Evolutionary conservation across 2,797 vertebrate genomes (phyloP), one percentile per base, ranked within the genome.

Genomic region (Pachyuromys duprasi): DNA sequence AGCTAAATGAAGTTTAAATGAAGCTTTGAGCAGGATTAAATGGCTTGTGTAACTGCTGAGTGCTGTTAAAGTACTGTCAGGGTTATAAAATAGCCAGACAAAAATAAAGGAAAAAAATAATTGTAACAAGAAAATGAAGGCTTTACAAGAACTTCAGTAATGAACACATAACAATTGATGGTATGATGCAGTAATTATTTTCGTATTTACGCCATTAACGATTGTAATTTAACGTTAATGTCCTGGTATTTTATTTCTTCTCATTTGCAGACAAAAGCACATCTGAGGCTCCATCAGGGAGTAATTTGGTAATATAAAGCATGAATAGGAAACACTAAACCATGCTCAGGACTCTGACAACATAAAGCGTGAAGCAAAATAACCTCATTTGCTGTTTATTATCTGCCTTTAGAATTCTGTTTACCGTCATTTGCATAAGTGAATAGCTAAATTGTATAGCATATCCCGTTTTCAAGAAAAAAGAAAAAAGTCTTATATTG

Each of bases 181-280:
- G 98, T 96, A 98, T 97, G 97, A 98, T 98, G 97, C 98, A 98
- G 98, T 98, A 98, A 98, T 98, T 98, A 98, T 98, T 98, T 98
- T 98, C 97, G 96, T 98, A 98, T 98, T 98, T 98, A 98, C 97
- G 93, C 97, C 98, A 86, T 95, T 96, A 98, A 98, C 97, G 97
- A 98, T 98, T 90, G 98, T 95, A 97, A 96, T 98, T 98, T 98
- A 98, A 98, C 97, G 97, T 98, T 98, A 97, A 98, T 96, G 98
- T 98, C 97, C 87, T 98, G 97, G 98, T 92, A 98, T 98, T 98
- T 98, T 96, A 97, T 97, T 96, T 97, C 97, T 97, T 97, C 98
- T 96, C 96, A 98, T 97, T 97, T 93, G 98, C 98, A 98, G 98
- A 98, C 98, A 99, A 98, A 98, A 98, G 98, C 98, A 98, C 98